Evolutionary conservation across 2,888 invertebrate species (phyloP).

Genomic region (Tridacna gigas): DNA sequence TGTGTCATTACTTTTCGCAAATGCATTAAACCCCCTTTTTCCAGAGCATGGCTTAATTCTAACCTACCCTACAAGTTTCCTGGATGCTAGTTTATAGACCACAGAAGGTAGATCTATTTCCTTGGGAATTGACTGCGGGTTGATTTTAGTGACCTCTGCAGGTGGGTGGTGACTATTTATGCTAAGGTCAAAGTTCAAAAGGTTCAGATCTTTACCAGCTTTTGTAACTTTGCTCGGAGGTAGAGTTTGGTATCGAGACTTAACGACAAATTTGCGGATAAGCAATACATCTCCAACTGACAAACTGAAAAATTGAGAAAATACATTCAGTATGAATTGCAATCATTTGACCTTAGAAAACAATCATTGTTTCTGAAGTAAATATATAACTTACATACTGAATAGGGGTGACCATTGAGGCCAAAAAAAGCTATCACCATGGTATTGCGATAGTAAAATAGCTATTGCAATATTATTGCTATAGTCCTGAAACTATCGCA

Average conservation of each 20-base stretch:
- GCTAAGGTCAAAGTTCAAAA: slow-evolving; percentile 71
- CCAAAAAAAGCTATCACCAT: too few relatives aligned
- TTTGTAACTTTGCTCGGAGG: slow-evolving; percentile 37
- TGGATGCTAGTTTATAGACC: slow-evolving; percentile 62
- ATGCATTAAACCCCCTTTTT: too few relatives aligned
- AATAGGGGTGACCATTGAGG: too few relatives aligned
- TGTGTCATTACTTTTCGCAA: too few relatives aligned
- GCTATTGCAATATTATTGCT: too few relatives aligned
- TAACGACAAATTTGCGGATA: slow-evolving; percentile 70
- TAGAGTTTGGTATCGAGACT: slow-evolving; percentile 63
- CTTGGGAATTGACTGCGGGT: slow-evolving; percentile 46
- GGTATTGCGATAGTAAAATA: too few relatives aligned
- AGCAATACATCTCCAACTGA: slow-evolving; percentile 70
- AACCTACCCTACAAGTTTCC: slow-evolving; percentile 67
- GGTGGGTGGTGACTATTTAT: slow-evolving; percentile 70
- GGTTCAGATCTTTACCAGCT: slow-evolving; percentile 36
- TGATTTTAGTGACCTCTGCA: slow-evolving; percentile 65
- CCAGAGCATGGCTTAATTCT: too few relatives aligned
- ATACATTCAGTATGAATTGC: neutral
- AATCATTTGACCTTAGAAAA: too few relatives aligned
- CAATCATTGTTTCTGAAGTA: too few relatives aligned
- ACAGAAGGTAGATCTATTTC: slow-evolving; percentile 59
- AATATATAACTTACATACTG: too few relatives aligned
- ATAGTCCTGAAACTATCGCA: too few relatives aligned
- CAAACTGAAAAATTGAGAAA: slow-evolving; percentile 48